Percentiles rank a stretch among this genome's conserved stretches.
Conservation (phyloP, 2,888 invertebrate genomes). For the Lochmaea crataegi region DNA sequence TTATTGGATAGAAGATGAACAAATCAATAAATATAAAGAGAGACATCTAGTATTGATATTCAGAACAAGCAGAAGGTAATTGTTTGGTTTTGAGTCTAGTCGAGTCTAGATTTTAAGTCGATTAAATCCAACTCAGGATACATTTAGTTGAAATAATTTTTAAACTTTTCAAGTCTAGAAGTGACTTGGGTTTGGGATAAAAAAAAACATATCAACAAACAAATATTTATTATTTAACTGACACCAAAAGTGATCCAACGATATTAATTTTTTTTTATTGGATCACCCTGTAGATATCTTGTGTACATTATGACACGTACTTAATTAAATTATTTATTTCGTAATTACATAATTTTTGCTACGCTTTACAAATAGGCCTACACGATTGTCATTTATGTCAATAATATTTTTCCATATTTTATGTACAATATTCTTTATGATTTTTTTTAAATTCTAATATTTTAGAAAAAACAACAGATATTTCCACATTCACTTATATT, state of each 20-base stretch:
- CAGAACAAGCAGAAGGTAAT: too few species aligned
- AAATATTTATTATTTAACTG: constrained; percentile 49
- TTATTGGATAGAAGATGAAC: neutral
- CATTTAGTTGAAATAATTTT: too few species aligned
- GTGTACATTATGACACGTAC: constrained; percentile 57
- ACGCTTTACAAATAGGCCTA: constrained; percentile 62
- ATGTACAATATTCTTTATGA: constrained; percentile 11
- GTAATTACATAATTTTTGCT: constrained; percentile 34
- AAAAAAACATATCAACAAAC: constrained; percentile 53
- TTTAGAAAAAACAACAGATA: constrained; percentile 20
- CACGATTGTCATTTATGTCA: constrained; percentile 62
- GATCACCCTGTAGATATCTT: constrained; percentile 27
- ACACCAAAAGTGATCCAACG: neutral
- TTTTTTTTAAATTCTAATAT: constrained; percentile 13
- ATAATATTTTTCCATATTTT: constrained; percentile 33
- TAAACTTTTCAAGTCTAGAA: too few species aligned
- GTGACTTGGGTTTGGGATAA: constrained; percentile 8
- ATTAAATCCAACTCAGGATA: too few species aligned
- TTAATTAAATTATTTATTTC: constrained; percentile 51
- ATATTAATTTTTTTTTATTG: neutral
- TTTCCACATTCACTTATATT: constrained; percentile 26
- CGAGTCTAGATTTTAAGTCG: too few species aligned
- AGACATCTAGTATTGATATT: neutral
- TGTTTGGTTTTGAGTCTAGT: too few species aligned
- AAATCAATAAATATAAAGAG: neutral